A percentile compares a stretch with the other conserved stretches of the same genome.
Conservation (phyloP, 1,140 invertebrate genomes). For the Heliconius eleuchia region DNA sequence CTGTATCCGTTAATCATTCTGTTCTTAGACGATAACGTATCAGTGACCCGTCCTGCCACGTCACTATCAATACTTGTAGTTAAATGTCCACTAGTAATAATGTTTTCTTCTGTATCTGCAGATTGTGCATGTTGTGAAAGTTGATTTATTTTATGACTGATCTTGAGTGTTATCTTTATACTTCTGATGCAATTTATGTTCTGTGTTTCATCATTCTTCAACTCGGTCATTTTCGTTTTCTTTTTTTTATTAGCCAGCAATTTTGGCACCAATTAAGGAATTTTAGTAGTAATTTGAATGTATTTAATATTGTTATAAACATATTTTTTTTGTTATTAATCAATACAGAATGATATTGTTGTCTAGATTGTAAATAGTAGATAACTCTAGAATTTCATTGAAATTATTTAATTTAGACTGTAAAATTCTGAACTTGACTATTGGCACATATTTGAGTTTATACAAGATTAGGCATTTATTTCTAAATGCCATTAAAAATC, state of each 20-base stretch:
- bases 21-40: conserved; percentile 4
- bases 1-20: conserved; percentile 7
- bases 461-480: too few relatives aligned
- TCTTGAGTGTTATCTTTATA: conserved; percentile 1
- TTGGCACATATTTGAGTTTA: too few relatives aligned
- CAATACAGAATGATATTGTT: too few relatives aligned
- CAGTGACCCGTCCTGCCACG: background rate
- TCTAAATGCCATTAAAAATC: too few relatives aligned
- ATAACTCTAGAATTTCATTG: too few relatives aligned
- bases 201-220: conserved; percentile 19
- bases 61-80: conserved; percentile 18
- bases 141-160: background rate
- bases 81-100: background rate
- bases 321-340: too few relatives aligned
- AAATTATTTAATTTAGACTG: too few relatives aligned
- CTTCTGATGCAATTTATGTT: background rate
- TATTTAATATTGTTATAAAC: too few relatives aligned
- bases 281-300: too few relatives aligned
- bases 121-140: conserved; percentile 7
- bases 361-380: too few relatives aligned
- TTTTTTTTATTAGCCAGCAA: background rate
- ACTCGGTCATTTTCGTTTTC: background rate
- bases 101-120: conserved; percentile 30
- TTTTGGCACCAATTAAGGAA: background rate
- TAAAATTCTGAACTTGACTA: too few relatives aligned